A percentile compares a stretch with the other conserved stretches of the same genome.
These are phyloP conservation scores for Eupristina koningsbergeri DNA, from an alignment of 1,140 invertebrate genomes.

Conservation along the genomic window DNA sequence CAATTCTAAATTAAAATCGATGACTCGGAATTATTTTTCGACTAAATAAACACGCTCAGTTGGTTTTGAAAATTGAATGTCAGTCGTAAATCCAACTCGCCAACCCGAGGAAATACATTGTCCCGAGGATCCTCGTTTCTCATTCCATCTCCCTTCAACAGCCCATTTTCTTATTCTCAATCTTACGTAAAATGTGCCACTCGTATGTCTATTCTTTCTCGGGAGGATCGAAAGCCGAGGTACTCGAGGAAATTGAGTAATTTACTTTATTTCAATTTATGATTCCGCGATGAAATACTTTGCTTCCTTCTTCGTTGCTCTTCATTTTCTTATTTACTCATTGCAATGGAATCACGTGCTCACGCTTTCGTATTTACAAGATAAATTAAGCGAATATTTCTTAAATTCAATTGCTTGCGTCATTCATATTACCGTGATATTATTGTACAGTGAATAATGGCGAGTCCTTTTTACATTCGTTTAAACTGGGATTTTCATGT, in stretches of 20 bases:
- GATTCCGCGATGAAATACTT: not conserved
- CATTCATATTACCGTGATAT: not conserved
- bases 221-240: too few species aligned
- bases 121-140: conserved; percentile 15
- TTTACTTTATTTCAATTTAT: not conserved
- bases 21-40: conserved; percentile 39
- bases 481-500: too few species aligned
- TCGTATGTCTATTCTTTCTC: too few species aligned
- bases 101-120: conserved; percentile 6
- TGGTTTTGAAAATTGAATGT: conserved; percentile 50
- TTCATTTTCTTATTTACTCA: not conserved
- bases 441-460: not conserved
- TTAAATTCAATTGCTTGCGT: not conserved
- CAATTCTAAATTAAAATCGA: conserved; percentile 50
- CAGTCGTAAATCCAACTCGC: conserved; percentile 38
- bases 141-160: not conserved
- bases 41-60: conserved; percentile 48
- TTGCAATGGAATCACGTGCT: too few species aligned
- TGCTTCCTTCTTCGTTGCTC: not conserved
- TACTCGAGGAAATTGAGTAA: not conserved
- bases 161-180: not conserved
- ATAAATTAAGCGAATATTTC: not conserved
- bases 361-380: not conserved
- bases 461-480: too few species aligned
- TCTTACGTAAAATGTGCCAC: too few species aligned